Evolutionary conservation across 2,797 vertebrate genomes (phyloP), one percentile per base, ranked within the genome.

Genomic region (Perodicticus potto): DNA sequence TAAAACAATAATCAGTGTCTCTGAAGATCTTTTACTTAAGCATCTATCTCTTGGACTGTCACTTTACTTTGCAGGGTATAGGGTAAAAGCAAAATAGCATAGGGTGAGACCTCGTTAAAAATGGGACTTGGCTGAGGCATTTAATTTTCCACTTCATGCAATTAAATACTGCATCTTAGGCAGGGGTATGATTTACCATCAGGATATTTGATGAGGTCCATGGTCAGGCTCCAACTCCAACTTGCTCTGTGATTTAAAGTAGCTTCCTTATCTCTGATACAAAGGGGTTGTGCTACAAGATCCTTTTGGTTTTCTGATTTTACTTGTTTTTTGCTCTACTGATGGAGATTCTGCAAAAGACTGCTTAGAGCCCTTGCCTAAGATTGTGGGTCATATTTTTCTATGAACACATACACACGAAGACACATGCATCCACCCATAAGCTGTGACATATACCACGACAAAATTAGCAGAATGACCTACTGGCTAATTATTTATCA

Each of bases 1-100:
- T 91, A 90, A 89, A 86, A 57, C 95, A 97, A 96, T 87, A 76
- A 94, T 94, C 86, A 96, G 70, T 7, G 16, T 94, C 73, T 88
- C 85, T 61, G 6, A 70, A 91, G 49, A 69, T 70, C 25, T 86
- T 70, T 65, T 3, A 11, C 78, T 93, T 81, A 34, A 76, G 20
- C n/a, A 10, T 91, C 90, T 95, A 7, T 45, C 84, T 93, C 72
- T 77, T 53, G 32, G 83, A 69, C 82, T 92, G 83, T 94, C 91
- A 89, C 34, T 89, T 61, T 92, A 13, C 70, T 76, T 87, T 25
- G 23, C 29, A 55, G 59, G 27, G 0, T 45, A 27, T 29, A 27
- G 72, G 85, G 63, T 34, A 61, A 82, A 82, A 27, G 55, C 59
- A 77, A 32, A 83, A 78, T 12, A 29, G 67, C 76, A 57, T 34